Evolutionary conservation across 2,113 vertebrate genomes (phyloP).

Genomic region (Chloroceryle aenea): DNA sequence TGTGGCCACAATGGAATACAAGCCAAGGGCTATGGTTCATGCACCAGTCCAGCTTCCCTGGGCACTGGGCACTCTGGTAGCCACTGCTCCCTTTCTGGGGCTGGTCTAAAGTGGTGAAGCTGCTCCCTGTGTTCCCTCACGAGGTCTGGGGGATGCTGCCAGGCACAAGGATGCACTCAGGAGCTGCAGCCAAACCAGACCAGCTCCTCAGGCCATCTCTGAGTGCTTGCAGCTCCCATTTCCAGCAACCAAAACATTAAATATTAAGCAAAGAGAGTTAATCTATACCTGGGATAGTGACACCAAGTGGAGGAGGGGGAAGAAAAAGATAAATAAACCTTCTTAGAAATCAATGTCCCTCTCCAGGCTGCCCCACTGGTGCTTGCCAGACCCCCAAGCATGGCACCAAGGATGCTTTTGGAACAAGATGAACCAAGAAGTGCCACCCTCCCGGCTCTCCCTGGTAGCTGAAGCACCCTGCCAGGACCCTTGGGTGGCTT

Average conservation of each 20-base stretch:
- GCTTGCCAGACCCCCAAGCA: accelerated
- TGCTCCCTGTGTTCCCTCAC: background rate
- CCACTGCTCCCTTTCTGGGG: background rate
- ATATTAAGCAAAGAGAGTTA: constrained; percentile 55
- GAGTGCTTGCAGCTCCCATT: background rate
- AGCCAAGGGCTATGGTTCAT: background rate
- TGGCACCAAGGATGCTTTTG: accelerated
- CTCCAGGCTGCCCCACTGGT: accelerated
- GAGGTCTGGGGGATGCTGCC: background rate
- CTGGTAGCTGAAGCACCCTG: accelerated
- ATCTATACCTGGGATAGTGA: constrained; percentile 46
- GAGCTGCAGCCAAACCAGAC: background rate
- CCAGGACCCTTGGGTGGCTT: background rate
- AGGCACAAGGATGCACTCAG: background rate
- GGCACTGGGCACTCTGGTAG: background rate
- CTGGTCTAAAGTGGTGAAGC: background rate
- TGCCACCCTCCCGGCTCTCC: background rate
- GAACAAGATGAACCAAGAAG: background rate
- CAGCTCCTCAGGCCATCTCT: background rate
- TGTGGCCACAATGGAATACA: accelerated
- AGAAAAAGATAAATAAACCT: background rate
- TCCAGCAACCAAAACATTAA: constrained; percentile 18
- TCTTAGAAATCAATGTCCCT: background rate
- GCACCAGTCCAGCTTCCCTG: background rate
- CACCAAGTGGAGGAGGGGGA: background rate